These are phyloP conservation scores for Okamejei kenojei DNA, from an alignment of 2,797 vertebrate genomes.

Conservation along the genomic window DNA sequence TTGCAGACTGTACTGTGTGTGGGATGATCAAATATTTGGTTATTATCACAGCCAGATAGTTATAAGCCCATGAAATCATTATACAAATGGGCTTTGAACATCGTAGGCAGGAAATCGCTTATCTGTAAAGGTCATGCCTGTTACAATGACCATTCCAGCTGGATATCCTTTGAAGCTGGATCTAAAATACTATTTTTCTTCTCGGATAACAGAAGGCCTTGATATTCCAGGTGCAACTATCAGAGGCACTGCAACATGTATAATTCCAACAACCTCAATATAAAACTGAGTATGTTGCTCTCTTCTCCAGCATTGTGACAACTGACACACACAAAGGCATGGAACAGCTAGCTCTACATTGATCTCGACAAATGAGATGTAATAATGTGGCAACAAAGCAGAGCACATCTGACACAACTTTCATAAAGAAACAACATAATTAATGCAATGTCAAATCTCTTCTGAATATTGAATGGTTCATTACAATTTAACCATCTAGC, in stretches of 20 bases:
- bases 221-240: background rate
- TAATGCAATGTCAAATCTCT: background rate
- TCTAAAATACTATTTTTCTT: background rate
- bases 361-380: background rate
- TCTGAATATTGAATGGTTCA: background rate
- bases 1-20: background rate
- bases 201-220: background rate
- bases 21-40: slow-evolving; percentile 5
- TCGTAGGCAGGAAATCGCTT: background rate
- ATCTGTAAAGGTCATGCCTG: background rate
- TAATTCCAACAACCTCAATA: background rate
- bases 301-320: background rate
- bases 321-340: background rate
- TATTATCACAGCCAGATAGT: background rate
- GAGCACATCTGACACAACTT: background rate
- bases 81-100: slow-evolving; percentile 9
- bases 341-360: background rate
- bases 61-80: background rate
- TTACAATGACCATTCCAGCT: background rate
- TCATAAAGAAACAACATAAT: background rate
- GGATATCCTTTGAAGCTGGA: background rate
- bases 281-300: background rate
- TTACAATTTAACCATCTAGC: background rate
- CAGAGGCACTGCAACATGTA: background rate
- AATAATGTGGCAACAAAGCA: background rate